phyloP scores from a whole-genome alignment of 1,140 invertebrate genomes.

The Meloidogyne floridensis region DNA sequence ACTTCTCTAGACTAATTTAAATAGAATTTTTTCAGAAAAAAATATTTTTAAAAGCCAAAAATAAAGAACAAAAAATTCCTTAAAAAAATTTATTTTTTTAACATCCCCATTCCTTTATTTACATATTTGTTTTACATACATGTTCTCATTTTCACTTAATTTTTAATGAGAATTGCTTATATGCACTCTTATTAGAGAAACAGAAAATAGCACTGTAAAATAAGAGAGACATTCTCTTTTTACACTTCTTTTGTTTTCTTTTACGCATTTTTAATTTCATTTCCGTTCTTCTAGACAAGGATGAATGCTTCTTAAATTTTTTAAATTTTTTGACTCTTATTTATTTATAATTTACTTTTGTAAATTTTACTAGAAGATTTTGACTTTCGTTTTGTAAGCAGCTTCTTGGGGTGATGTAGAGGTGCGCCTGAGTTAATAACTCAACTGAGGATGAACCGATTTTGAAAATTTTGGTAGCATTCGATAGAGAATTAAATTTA shows the following conservation, averaged over 20 bases:
- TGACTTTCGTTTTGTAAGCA: background rate
- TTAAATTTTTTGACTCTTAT: background rate
- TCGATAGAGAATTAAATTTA: no score
- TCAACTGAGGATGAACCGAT: no score
- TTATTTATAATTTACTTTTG: slow-evolving; percentile 7
- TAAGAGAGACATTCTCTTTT: background rate
- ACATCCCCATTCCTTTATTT: background rate
- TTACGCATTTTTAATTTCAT: slow-evolving; percentile 4
- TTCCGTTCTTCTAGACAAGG: background rate
- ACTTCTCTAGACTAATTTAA: background rate
- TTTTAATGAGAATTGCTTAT: slow-evolving; percentile 2
- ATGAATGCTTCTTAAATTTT: background rate
- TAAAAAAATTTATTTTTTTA: background rate
- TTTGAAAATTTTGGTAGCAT: no score
- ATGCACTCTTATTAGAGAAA: background rate
- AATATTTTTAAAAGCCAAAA: background rate
- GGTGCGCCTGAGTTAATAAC: no score
- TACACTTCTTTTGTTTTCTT: background rate
- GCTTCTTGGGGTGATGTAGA: no score
- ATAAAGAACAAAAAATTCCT: background rate
- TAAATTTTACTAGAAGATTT: background rate
- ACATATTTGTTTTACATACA: background rate
- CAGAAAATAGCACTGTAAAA: background rate
- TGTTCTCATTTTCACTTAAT: slow-evolving; percentile 9
- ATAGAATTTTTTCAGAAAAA: background rate